phyloP scores from a whole-genome alignment of 2,888 invertebrate species.

The Athripsodes cinereus region DNA sequence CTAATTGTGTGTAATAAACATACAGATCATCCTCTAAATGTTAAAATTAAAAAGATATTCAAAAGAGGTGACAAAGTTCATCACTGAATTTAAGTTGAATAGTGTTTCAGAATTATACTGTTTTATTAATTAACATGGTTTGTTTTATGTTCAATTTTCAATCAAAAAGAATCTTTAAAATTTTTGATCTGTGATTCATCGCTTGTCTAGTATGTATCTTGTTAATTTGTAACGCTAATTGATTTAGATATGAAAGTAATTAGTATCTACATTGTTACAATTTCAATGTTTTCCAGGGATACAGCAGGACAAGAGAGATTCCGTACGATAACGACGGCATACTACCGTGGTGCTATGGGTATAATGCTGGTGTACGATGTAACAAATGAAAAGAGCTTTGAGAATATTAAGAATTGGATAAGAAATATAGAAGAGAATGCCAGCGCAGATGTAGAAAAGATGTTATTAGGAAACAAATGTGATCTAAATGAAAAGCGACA shows the following conservation, averaged over 20 bases:
- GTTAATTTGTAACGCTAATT: too few species aligned
- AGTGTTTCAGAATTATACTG: too few species aligned
- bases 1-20: too few species aligned
- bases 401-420: conserved; percentile 99
- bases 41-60: too few species aligned
- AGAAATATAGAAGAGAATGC: conserved; percentile 99
- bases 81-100: too few species aligned
- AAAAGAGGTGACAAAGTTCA: too few species aligned
- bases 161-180: background rate
- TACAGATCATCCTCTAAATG: too few species aligned
- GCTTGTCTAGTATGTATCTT: too few species aligned
- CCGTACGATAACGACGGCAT: conserved; percentile 98
- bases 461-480: conserved; percentile 98
- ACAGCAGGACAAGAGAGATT: conserved; percentile 99
- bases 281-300: conserved; percentile 71
- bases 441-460: conserved; percentile 97
- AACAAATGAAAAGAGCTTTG: conserved; percentile 98
- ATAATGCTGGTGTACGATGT: conserved; percentile 99
- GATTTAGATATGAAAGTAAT: too few species aligned
- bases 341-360: conserved; percentile 99
- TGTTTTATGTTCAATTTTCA: background rate
- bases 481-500: conserved; percentile 94
- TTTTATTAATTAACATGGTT: too few species aligned
- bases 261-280: too few species aligned
- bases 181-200: too few species aligned